Percentiles rank a stretch among this genome's conserved stretches.
Conservation (phyloP, 2,888 invertebrate genomes). For the Lypha dubia region DNA sequence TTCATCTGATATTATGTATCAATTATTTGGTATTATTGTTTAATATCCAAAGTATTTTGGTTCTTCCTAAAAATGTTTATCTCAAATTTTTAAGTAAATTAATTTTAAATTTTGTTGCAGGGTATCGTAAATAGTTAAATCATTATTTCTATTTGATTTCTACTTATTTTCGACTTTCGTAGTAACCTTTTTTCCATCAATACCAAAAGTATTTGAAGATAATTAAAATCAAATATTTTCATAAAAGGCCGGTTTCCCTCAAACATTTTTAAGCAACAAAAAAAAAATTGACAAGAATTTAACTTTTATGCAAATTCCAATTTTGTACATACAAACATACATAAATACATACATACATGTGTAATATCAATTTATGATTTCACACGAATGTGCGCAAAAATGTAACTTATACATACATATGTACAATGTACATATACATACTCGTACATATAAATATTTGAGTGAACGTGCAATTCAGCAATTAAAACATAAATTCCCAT, state of each 20-base stretch:
- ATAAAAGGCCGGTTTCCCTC: conserved; percentile 10
- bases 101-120: too few relatives aligned
- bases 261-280: background rate
- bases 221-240: conserved; percentile 60
- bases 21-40: too few relatives aligned
- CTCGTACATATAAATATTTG: conserved; percentile 33
- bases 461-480: conserved; percentile 56
- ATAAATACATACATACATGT: too few relatives aligned
- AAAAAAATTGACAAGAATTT: background rate
- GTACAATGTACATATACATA: too few relatives aligned
- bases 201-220: conserved; percentile 41
- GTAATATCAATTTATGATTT: conserved; percentile 43
- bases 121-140: background rate
- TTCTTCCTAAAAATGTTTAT: too few relatives aligned
- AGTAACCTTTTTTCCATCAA: background rate
- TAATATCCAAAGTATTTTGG: too few relatives aligned
- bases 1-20: too few relatives aligned
- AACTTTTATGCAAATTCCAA: conserved; percentile 15
- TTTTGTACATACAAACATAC: too few relatives aligned
- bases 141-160: background rate
- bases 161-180: background rate
- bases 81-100: too few relatives aligned
- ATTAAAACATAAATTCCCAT: conserved; percentile 70
- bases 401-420: too few relatives aligned
- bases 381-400: conserved; percentile 19